Base-by-base conservation (phyloP, 2,113 vertebrate species). In the human region DNA sequence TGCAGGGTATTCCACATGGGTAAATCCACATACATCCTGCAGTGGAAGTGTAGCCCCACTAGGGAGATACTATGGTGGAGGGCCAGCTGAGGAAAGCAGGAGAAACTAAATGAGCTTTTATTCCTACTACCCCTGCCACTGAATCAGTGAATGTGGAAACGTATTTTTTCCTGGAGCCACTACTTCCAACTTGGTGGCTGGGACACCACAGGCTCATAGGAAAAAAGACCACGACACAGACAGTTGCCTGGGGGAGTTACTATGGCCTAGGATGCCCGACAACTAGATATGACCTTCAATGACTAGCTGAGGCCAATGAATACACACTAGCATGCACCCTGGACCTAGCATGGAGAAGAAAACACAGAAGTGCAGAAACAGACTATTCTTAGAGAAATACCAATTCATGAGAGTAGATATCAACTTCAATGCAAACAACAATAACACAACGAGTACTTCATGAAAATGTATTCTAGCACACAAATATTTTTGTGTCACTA, bases 1-100 rank as follows among this genome's bases (percentile, higher is more conserved):
- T 1, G 3, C 6, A 50, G 6, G 14, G 40, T 4, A 18, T 23
- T 13, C 1, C 25, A 18, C 2, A 32, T 3, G 30, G 68, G 2
- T 23, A 85, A 14, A 55, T 13, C 0, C 30, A 75, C 70, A 75
- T 1, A 17, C 0, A 16, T 1, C 9, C 11, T 30, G 9, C 3
- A 10, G 40, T n/a, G 5, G 22, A 68, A 66, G 3, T 25, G 27
- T 23, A 50, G 35, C 22, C 45, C 35, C 3, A 12, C n/a, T 3
- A 30, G 1, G 59, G 50, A 80, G 4, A 75, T 17, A 35, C 5
- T 17, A 64, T 4, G 0, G 6, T 16, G n/a, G 52, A 48, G 6
- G 7, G 35, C 20, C 40, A 64, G 9, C 48, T 94, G 9, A 66
- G 27, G 13, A 64, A 87, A 79, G 27, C 9, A 50, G 52, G 9